phyloP scores from a whole-genome alignment of 2,888 invertebrate genomes.

The Geotrupes spiniger region DNA sequence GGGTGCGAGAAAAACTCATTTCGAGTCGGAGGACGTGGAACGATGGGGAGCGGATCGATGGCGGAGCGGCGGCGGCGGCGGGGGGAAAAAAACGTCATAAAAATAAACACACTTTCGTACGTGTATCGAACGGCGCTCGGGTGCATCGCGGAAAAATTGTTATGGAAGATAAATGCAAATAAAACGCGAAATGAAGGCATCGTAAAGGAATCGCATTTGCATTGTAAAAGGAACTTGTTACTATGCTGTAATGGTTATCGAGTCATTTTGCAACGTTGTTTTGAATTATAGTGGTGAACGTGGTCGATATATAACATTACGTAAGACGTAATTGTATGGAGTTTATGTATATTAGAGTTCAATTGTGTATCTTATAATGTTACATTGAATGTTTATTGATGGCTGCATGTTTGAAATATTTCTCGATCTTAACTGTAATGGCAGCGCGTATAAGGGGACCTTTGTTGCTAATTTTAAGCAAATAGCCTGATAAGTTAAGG shows the following conservation, averaged over 20 bases:
- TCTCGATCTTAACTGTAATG: no score
- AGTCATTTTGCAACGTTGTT: conserved; percentile 4
- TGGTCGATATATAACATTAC: no score
- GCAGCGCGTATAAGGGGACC: no score
- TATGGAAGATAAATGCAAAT: neutral
- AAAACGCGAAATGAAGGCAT: conserved; percentile 17
- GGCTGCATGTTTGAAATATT: no score
- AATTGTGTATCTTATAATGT: no score
- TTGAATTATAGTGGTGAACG: neutral
- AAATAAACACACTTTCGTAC: conserved; percentile 3
- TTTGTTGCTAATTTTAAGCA: no score
- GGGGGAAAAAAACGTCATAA: conserved; percentile 3
- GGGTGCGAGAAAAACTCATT: conserved; percentile 11
- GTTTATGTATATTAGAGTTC: no score
- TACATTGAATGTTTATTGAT: no score
- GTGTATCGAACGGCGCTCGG: neutral
- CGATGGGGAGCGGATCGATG: neutral
- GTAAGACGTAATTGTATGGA: no score
- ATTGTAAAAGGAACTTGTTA: conserved; percentile 18
- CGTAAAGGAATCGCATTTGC: conserved; percentile 20
- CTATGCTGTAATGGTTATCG: conserved; percentile 1
- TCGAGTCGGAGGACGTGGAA: conserved; percentile 2
- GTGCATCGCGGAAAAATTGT: conserved; percentile 2
- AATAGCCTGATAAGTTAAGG: no score
- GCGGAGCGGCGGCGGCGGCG: no score